Percentiles rank a stretch among this genome's conserved stretches.
phyloP scores from a whole-genome alignment of 2,888 invertebrate genomes.

The Osmoderma eremita region DNA sequence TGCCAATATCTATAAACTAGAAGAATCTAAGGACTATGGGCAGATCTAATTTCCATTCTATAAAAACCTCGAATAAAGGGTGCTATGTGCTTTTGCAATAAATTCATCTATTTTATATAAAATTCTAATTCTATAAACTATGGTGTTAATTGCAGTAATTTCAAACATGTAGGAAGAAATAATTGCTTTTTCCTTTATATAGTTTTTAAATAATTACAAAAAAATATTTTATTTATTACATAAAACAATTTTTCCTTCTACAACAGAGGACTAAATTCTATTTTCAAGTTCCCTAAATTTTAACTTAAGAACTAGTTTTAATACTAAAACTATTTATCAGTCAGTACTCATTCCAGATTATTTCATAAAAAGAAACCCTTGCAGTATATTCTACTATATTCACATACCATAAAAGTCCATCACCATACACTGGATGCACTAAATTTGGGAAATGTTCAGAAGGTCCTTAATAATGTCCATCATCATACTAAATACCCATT shows the following conservation, averaged over 20 bases:
- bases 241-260: background rate
- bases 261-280: background rate
- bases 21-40: too few species aligned
- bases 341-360: conserved; percentile 48
- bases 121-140: too few species aligned
- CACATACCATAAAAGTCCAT: conserved; percentile 48
- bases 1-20: too few species aligned
- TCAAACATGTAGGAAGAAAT: too few species aligned
- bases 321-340: conserved; percentile 47
- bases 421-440: conserved; percentile 50
- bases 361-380: conserved; percentile 18
- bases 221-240: too few species aligned
- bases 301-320: conserved; percentile 13
- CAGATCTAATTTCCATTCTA: too few species aligned
- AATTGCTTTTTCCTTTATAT: too few species aligned
- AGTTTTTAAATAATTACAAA: too few species aligned
- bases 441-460: conserved; percentile 28
- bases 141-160: too few species aligned
- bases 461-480: background rate
- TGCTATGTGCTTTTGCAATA: too few species aligned
- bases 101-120: too few species aligned
- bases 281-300: background rate
- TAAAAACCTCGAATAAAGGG: too few species aligned
- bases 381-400: conserved; percentile 18
- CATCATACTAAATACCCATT: background rate